Evolutionary conservation across 2,888 invertebrate species (phyloP).

Genomic region (Ochlodes sylvanus): DNA sequence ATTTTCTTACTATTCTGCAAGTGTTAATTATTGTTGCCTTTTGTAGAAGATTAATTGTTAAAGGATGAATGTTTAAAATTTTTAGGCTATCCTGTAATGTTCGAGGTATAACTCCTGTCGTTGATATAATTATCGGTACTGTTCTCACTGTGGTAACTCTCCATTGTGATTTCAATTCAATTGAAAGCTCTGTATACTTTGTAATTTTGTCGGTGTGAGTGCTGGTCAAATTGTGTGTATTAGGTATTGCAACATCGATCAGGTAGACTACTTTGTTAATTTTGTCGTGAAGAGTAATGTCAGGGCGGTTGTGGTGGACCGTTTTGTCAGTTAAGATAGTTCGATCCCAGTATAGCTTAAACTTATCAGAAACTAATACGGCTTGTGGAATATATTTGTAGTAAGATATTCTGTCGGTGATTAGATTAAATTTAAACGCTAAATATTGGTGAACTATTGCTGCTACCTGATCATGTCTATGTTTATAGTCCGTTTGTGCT

Average conservation of each 20-base stretch:
- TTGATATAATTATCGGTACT: slow-evolving; percentile 28
- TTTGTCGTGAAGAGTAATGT: slow-evolving; percentile 39
- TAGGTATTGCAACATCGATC: slow-evolving; percentile 38
- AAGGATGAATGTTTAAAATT: background rate
- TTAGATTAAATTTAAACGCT: slow-evolving; percentile 17
- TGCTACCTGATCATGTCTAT: slow-evolving; percentile 38
- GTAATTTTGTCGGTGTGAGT: slow-evolving; percentile 41
- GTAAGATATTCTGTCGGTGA: slow-evolving; percentile 8
- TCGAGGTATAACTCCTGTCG: slow-evolving; percentile 24
- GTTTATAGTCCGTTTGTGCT: slow-evolving; percentile 37
- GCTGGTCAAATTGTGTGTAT: slow-evolving; percentile 40
- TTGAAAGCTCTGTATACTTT: slow-evolving; percentile 33
- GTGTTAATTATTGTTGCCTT: slow-evolving; percentile 26
- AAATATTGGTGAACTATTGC: slow-evolving; percentile 29
- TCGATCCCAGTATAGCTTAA: slow-evolving; percentile 21
- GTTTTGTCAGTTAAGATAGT: slow-evolving; percentile 34
- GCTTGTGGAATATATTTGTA: slow-evolving; percentile 31
- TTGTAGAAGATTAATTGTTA: slow-evolving; percentile 9
- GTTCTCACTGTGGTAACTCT: slow-evolving; percentile 13
- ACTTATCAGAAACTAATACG: slow-evolving; percentile 17
- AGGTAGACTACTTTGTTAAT: slow-evolving; percentile 31
- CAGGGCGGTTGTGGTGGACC: background rate
- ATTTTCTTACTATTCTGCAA: slow-evolving; percentile 33
- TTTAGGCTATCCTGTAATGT: slow-evolving; percentile 11
- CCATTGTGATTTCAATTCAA: slow-evolving; percentile 24